Evolutionary conservation across 2,888 invertebrate genomes (phyloP).

Genomic region (Ectemnius lituratus): DNA sequence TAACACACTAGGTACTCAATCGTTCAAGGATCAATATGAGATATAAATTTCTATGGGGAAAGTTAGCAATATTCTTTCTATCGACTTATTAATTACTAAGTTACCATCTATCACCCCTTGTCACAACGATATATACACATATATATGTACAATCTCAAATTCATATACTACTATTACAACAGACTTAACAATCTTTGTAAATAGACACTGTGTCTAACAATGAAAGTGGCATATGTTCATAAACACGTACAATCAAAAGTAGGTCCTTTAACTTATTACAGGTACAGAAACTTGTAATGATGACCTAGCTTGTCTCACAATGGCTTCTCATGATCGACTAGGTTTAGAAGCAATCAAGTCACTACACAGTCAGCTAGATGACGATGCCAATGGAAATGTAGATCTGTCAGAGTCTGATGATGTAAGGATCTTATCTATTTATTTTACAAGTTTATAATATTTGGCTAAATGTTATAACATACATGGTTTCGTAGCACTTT

Average conservation of each 20-base stretch:
- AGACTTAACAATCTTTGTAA: background rate
- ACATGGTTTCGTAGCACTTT: background rate
- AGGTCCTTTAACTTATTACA: slow-evolving; percentile 56
- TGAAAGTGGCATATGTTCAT: slow-evolving; percentile 37
- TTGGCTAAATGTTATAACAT: background rate
- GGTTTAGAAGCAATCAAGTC: slow-evolving; percentile 95
- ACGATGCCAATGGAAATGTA: slow-evolving; percentile 98
- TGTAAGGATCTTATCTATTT: slow-evolving; percentile 81
- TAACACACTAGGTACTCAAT: too few species aligned
- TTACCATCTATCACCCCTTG: too few species aligned
- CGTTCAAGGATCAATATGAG: too few species aligned
- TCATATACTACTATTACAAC: background rate
- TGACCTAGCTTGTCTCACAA: slow-evolving; percentile 86
- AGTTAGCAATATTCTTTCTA: too few species aligned
- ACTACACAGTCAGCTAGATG: slow-evolving; percentile 96
- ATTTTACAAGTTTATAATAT: background rate
- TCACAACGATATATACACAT: too few species aligned
- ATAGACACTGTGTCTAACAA: slow-evolving; percentile 1
- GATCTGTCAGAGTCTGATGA: slow-evolving; percentile 98
- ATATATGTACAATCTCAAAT: background rate
- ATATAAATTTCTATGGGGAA: too few species aligned
- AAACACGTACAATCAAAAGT: slow-evolving; percentile 57
- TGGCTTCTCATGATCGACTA: slow-evolving; percentile 87
- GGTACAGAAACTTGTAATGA: slow-evolving; percentile 81
- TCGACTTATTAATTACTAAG: too few species aligned